phyloP scores from a whole-genome alignment of 2,888 invertebrate species.

The Agonopterix heracliana region DNA sequence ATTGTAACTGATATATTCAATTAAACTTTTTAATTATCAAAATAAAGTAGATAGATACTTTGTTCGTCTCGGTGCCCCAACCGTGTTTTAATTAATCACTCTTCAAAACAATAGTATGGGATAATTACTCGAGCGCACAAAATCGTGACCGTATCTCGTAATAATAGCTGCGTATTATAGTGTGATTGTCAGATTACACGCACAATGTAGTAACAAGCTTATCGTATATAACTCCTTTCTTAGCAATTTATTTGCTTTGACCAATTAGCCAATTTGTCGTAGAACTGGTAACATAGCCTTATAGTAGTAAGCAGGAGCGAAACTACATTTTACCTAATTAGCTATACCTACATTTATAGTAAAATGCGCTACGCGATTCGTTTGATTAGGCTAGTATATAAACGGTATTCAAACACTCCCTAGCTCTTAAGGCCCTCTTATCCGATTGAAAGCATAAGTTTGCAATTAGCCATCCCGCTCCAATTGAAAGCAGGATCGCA shows the following conservation, averaged over 20 bases:
- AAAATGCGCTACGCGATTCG: no score
- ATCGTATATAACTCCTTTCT: slow-evolving; percentile 33
- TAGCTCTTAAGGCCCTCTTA: no score
- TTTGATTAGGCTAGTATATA: no score
- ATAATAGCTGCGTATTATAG: no score
- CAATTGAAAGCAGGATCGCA: no score
- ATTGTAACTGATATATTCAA: neutral
- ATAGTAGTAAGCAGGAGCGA: no score
- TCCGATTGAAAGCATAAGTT: no score
- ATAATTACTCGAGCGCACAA: slow-evolving; percentile 44
- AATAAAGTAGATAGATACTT: slow-evolving; percentile 15
- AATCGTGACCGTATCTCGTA: slow-evolving; percentile 40
- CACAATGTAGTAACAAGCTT: slow-evolving; percentile 43
- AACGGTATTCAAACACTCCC: no score
- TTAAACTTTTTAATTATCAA: neutral
- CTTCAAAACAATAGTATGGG: slow-evolving; percentile 52
- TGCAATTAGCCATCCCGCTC: no score
- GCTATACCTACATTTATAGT: no score
- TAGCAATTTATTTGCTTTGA: slow-evolving; percentile 53
- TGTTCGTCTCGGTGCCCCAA: slow-evolving; percentile 40
- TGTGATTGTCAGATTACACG: slow-evolving; percentile 30
- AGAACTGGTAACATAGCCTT: no score
- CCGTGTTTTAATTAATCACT: slow-evolving; percentile 48
- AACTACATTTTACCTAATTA: no score
- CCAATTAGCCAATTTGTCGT: slow-evolving; percentile 2